Evolutionary conservation across 2,797 vertebrate species (phyloP).

Genomic region (Danio choprae): DNA sequence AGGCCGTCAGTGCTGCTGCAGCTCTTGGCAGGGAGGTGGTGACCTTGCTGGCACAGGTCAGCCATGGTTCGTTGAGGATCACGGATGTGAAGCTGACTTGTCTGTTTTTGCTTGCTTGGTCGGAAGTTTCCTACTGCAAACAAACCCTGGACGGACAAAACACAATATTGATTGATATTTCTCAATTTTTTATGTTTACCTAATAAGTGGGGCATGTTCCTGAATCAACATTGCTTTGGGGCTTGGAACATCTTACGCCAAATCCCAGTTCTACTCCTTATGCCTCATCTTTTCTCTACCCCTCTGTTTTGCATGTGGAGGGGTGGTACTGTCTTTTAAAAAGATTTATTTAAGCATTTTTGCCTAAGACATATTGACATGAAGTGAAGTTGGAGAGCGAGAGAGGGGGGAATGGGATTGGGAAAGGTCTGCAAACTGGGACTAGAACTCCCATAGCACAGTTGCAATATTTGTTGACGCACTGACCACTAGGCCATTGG

Average conservation of each 20-base stretch:
- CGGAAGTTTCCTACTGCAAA: constrained; percentile 97
- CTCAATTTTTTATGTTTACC: not conserved
- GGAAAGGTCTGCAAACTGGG: too few species aligned
- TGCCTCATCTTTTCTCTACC: too few species aligned
- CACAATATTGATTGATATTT: not conserved
- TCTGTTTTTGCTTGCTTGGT: constrained; percentile 84
- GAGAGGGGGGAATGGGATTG: too few species aligned
- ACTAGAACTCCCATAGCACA: too few species aligned
- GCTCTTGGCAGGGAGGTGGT: constrained; percentile 89
- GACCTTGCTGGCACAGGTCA: constrained; percentile 88
- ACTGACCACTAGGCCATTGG: too few species aligned
- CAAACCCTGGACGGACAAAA: constrained; percentile 79
- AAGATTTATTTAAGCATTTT: too few species aligned
- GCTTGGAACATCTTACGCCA: not conserved
- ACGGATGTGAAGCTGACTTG: constrained; percentile 69
- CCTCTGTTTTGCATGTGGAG: too few species aligned
- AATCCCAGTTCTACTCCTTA: too few species aligned
- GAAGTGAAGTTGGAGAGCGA: too few species aligned
- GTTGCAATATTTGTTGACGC: too few species aligned
- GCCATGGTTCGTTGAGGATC: constrained; percentile 84
- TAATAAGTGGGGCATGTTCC: not conserved
- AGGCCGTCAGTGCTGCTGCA: constrained; percentile 80
- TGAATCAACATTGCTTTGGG: not conserved
- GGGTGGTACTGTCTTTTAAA: too few species aligned
- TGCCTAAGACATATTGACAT: too few species aligned